Evolutionary conservation across 2,113 vertebrate genomes (phyloP), one percentile per base, ranked within the genome.

Genomic region (Dunckerocampus dactyliophorus): DNA sequence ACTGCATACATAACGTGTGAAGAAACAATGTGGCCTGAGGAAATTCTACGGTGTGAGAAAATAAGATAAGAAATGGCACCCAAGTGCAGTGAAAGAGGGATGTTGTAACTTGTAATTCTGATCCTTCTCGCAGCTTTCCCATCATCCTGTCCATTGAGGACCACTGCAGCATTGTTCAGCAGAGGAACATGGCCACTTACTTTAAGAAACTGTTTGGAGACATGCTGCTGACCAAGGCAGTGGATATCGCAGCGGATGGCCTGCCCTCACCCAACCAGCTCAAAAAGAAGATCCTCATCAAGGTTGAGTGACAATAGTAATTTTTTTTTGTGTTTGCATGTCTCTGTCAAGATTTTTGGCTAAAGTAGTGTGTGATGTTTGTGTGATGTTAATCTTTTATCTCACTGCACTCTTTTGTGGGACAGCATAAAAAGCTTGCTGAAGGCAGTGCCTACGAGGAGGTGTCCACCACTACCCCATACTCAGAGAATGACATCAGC

Each of bases 101-200:
- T 15, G 8, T 56, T 46, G 21, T 3, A 17, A n/a, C 19, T 58
- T 24, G 2, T 42, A 11, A 39, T 1, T 50, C 42, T 10, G 17
- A 12, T 46, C 59, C 21, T 9, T 46, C 48, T 45, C 22, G 15
- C 79, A 98, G 96, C 39, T 98, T 91, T 68, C 97, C 97, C 0
- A 88, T 99, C 77, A 96, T 98, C 80, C 87, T 99, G 48, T 99
- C 97, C 73, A 99, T 99, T 0, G 97, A 99, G 88, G 96, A 99
- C 80, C 97, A 99, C 86, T 99, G 97, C 75, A 98, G 96, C 82
- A 98, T 99, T 16, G 95, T 96, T 66, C 97, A 99, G 88, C 97
- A 99, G 89, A 94, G 96, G 71, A 97, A 94, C 79, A 99, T 99
- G 97, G 96, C 97, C 62, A 90, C 92, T 62, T 54, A 80, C 73